Base-by-base conservation (phyloP, 2,888 invertebrate genomes). In the Spilarctia lutea region DNA sequence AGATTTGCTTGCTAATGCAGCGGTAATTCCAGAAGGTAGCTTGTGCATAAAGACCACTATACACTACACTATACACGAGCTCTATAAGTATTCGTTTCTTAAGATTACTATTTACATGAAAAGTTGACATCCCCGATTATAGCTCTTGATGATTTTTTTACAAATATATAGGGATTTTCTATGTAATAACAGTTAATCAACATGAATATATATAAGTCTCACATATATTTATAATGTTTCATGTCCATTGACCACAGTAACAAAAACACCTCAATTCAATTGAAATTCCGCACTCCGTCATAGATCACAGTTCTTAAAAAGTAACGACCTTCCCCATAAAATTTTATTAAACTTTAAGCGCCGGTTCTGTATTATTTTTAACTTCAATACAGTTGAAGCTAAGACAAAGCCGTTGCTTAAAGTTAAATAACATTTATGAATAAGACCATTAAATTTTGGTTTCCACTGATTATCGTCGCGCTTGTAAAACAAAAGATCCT, bases 61-160 rank as follows among this genome's bases (percentile, higher is more conserved):
- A n/a, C n/a, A n/a, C n/a, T n/a, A n/a, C n/a, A n/a, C n/a, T 81
- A 79, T 66, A 63, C 77, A 82, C 8, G 71, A 77, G 71, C 68
- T 79, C 79, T 77, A 76, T 82, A 84, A 84, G 79, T 84, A 24
- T 66, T 68, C 72, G 65, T 68, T 30, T 73, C 73, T 72, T 76
- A 70, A 83, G 33, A 70, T 75, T 81, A 75, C 48, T 83, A 76
- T 79, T 33, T 83, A 82, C 83, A 83, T 10, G 7, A 24, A 68
- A 48, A 24, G 11, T 30, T 33, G 20, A n/a, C 11, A 33, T 30
- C 24, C 30, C 2, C 45, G 30, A 33, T 24, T 30, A 13, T 6
- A 48, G 7, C 68, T 68, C 16, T n/a, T 3, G 45, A 45, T 68
- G n/a, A 27, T 0, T 18, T 68, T 13, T 42, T 20, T 3, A 11